phyloP scores from a whole-genome alignment of 2,888 invertebrate genomes.

The Liopterus haemorrhoidalis region DNA sequence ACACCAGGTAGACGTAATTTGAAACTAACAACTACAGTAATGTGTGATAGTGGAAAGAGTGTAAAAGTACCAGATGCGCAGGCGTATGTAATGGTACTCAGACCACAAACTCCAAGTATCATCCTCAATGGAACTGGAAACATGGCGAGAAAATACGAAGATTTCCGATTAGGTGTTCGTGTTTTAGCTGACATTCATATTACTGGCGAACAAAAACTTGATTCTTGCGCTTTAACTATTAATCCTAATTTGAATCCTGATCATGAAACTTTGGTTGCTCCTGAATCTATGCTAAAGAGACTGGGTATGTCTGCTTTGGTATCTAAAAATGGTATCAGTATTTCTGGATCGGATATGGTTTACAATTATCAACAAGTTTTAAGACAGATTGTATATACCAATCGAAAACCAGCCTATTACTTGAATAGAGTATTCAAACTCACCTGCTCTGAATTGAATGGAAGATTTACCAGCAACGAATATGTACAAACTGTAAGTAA shows the following conservation, averaged over 20 bases:
- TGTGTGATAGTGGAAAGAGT: constrained; percentile 67
- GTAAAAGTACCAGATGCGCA: constrained; percentile 71
- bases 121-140: constrained; percentile 75
- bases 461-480: constrained; percentile 91
- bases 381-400: constrained; percentile 83
- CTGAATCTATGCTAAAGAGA: constrained; percentile 63
- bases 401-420: constrained; percentile 93
- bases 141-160: constrained; percentile 77
- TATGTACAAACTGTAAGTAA: constrained; percentile 79
- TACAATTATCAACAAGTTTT: constrained; percentile 72
- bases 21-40: constrained; percentile 71
- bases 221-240: constrained; percentile 89
- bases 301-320: constrained; percentile 71
- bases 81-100: constrained; percentile 81
- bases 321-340: constrained; percentile 81
- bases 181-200: constrained; percentile 84
- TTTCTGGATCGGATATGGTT: constrained; percentile 73
- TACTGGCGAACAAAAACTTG: constrained; percentile 68
- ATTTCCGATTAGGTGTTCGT: constrained; percentile 78
- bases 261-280: constrained; percentile 82
- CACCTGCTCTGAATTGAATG: constrained; percentile 89
- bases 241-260: constrained; percentile 94
- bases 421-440: constrained; percentile 92
- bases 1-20: constrained; percentile 91
- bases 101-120: constrained; percentile 79